Conservation (phyloP, 2,797 vertebrate species). For the Pipistrellus pygmaeus region DNA sequence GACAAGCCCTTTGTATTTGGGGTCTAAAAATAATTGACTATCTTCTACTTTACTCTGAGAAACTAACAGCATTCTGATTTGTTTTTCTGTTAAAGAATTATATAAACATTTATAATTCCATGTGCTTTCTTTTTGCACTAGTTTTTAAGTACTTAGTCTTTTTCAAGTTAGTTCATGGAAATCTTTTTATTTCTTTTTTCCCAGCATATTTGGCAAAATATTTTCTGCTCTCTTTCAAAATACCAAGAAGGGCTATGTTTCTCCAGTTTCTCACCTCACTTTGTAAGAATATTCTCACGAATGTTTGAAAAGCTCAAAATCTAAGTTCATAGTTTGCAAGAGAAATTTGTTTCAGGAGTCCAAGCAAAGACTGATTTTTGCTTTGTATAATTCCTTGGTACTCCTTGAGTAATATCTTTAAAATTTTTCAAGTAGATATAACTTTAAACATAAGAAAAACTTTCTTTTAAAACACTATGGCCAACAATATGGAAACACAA, state of each 20-base stretch:
- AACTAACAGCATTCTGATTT: not conserved
- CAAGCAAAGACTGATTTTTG: not conserved
- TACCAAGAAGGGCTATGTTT: not conserved
- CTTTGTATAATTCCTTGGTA: not conserved
- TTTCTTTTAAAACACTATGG: not conserved
- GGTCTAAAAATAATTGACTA: not conserved
- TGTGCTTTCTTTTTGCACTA: not conserved
- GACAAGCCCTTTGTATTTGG: not conserved
- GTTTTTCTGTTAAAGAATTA: not conserved
- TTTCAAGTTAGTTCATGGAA: not conserved
- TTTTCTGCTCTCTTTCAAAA: not conserved
- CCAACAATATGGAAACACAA: not conserved
- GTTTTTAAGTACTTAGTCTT: not conserved
- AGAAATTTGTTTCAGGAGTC: not conserved
- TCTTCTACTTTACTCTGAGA: not conserved
- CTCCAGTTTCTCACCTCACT: not conserved
- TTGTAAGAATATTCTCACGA: not conserved
- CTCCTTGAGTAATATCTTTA: not conserved
- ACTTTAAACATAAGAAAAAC: not conserved
- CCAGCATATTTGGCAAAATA: not conserved
- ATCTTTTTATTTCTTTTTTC: not conserved
- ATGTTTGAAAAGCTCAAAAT: not conserved
- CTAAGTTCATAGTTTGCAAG: not conserved
- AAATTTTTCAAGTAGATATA: not conserved
- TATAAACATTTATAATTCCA: not conserved